Conservation (phyloP, 2,797 vertebrate species). For the Sparus aurata region DNA sequence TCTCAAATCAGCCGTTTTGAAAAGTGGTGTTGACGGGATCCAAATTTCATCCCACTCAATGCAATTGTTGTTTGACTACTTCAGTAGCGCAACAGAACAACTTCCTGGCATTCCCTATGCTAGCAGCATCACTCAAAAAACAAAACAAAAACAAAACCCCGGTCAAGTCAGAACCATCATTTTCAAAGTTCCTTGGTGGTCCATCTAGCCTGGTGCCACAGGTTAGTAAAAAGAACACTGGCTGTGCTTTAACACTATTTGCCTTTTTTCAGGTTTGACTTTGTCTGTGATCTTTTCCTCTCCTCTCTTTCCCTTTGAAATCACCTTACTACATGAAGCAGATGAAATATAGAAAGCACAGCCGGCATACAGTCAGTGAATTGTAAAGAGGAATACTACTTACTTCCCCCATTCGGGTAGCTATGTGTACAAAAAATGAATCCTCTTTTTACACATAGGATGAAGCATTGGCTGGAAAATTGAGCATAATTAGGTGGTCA, state of each 20-base stretch:
- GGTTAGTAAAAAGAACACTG: constrained; percentile 10
- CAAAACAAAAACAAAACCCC: background rate
- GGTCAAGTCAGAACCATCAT: constrained; percentile 7
- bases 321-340: constrained; percentile 15
- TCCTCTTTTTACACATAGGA: background rate
- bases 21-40: no score
- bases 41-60: background rate
- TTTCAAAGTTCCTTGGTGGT: constrained; percentile 18
- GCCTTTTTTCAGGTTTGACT: constrained; percentile 39
- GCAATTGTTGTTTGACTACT: constrained; percentile 4
- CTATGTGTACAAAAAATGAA: background rate
- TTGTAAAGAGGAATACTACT: constrained; percentile 18
- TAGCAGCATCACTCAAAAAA: constrained; percentile 1
- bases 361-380: constrained; percentile 25
- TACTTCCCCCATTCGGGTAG: background rate
- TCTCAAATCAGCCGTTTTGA: no score
- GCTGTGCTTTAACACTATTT: constrained; percentile 18
- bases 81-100: background rate
- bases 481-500: background rate
- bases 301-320: constrained; percentile 46
- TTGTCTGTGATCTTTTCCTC: constrained; percentile 39
- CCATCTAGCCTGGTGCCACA: background rate
- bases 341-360: constrained; percentile 30
- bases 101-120: constrained; percentile 2
- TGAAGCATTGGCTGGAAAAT: background rate